Conservation (phyloP, 2,113 vertebrate species). For the Hippocampus zosterae region DNA sequence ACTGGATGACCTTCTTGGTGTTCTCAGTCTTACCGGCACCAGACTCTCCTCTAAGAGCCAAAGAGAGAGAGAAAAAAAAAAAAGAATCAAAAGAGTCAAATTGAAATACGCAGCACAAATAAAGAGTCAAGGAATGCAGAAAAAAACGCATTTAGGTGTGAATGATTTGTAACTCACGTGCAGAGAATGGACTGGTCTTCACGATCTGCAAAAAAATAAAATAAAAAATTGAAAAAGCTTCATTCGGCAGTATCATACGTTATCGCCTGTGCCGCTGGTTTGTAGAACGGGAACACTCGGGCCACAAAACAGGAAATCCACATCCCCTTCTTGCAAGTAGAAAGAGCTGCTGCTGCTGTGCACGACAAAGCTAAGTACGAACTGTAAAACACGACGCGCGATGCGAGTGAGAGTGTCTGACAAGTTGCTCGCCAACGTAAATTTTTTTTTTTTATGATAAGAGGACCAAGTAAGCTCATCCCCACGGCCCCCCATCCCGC, state of each 20-base stretch:
- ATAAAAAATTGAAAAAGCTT: constrained; percentile 4
- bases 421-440: too few relatives aligned
- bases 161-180: constrained; percentile 83
- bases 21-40: constrained; percentile 98
- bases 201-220: constrained; percentile 76
- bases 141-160: too few relatives aligned
- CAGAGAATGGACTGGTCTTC: constrained; percentile 98
- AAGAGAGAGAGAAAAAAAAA: not conserved
- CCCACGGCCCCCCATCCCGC: too few relatives aligned
- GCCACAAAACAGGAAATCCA: constrained; percentile 65
- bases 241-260: not conserved
- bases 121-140: not conserved
- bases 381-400: not conserved
- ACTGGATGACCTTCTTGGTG: constrained; percentile 99
- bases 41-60: constrained; percentile 83
- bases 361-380: constrained; percentile 7
- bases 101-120: not conserved
- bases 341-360: constrained; percentile 22
- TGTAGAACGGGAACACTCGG: constrained; percentile 46
- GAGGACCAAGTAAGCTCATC: too few relatives aligned
- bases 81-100: not conserved
- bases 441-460: too few relatives aligned
- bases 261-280: constrained; percentile 34
- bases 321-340: constrained; percentile 58
- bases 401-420: not conserved